Base-by-base conservation (phyloP, 2,888 invertebrate genomes). In the Trichacis sp. region DNA sequence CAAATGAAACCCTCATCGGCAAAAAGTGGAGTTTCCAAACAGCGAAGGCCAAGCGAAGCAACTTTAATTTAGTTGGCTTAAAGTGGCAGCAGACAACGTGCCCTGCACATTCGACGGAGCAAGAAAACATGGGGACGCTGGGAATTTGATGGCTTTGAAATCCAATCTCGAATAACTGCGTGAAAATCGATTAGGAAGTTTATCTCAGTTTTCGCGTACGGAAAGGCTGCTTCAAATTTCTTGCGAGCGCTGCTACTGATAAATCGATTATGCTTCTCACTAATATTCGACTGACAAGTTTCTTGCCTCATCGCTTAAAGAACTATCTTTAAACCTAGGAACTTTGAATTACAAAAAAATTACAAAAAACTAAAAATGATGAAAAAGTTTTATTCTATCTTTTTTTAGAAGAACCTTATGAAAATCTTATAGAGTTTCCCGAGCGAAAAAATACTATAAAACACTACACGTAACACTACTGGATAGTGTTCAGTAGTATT, bases 161-260 rank as follows among this genome's bases (percentile, higher is more conserved):
- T 76, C 74, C 67, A 73, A 76, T 75, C 71, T 68, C 66, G 50
- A 30, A 52, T 49, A 58, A 55, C 67, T 61, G 68, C 66, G 70
- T 68, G 72, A 61, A 65, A 73, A 73, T 67, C 59, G 55, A 58
- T 43, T 42, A 52, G 4, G 14, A 5, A 57, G 46, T 69, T 72
- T 72, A 72, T 70, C 69, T 73, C 69, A 67, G 72, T 75, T 75
- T 73, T 69, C 69, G 66, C 15, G 42, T 11, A n/a, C 53, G 73
- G 69, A 69, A 74, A 73, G 66, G 50, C 42, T 46, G 49, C 5
- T 19, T 15, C 30, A 47, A 47, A 24, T 47, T 47, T 30, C 46
- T 24, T 20, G 14, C 12, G 40, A 45, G 46, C 38, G 33, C 33
- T 3, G 9, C 33, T 12, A 11, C 30, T 12, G 47, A 20, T 47